Conservation (phyloP, 2,797 vertebrate species). For the Hydrolagus colliei region DNA sequence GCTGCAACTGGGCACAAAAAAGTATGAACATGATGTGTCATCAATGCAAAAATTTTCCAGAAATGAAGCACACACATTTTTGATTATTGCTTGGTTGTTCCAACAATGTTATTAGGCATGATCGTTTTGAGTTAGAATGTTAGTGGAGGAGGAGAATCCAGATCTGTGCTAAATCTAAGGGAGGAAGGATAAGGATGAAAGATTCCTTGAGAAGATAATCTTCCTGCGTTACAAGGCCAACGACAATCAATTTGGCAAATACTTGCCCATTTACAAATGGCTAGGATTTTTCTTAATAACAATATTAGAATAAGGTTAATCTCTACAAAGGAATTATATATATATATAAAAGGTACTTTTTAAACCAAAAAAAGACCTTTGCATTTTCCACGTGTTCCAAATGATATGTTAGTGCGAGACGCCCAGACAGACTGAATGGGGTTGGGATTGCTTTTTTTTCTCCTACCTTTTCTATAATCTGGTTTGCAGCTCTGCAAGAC, state of each 20-base stretch:
- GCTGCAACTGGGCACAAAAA: neutral
- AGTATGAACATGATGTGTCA: neutral
- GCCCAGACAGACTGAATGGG: neutral
- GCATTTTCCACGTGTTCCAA: conserved; percentile 5
- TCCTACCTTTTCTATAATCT: neutral
- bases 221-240: conserved; percentile 59
- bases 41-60: conserved; percentile 9
- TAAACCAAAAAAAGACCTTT: neutral
- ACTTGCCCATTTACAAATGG: conserved; percentile 47
- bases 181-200: conserved; percentile 34
- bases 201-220: conserved; percentile 57
- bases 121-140: neutral
- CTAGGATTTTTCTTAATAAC: neutral
- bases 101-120: neutral
- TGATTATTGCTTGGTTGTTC: conserved; percentile 5
- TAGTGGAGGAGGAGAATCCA: neutral
- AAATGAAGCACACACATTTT: neutral
- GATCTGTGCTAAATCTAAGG: neutral
- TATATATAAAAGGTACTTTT: neutral
- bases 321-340: neutral
- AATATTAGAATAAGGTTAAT: neutral
- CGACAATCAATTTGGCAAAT: conserved; percentile 47
- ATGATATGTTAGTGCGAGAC: neutral
- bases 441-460: neutral
- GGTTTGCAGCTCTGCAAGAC: neutral